These are phyloP conservation scores for Protomyctophum bolini DNA, from an alignment of 2,113 vertebrate genomes.

Conservation along the genomic window DNA sequence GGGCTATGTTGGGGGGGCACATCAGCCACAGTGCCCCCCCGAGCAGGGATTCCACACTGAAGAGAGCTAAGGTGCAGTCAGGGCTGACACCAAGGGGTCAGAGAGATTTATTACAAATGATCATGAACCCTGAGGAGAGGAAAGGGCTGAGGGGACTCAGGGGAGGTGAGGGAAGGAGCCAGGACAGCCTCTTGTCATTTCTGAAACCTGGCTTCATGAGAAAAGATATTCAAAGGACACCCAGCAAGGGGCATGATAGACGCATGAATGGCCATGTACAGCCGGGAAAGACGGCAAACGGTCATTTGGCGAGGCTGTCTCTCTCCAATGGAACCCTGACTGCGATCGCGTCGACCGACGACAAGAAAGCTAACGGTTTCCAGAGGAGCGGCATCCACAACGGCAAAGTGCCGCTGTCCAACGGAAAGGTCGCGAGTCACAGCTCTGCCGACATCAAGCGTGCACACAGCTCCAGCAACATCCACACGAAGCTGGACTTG, in stretches of 20 bases:
- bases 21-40: conserved; percentile 66
- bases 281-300: conserved; percentile 43
- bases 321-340: conserved; percentile 73
- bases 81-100: conserved; percentile 36
- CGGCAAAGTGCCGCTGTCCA: conserved; percentile 51
- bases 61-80: conserved; percentile 43
- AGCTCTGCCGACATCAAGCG: conserved; percentile 72
- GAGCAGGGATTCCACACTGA: conserved; percentile 75
- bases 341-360: conserved; percentile 21
- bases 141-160: conserved; percentile 34
- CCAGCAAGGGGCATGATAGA: conserved; percentile 44
- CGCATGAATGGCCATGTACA: conserved; percentile 43
- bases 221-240: conserved; percentile 71
- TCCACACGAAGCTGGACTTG: conserved; percentile 74
- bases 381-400: conserved; percentile 38
- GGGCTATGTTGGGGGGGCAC: conserved; percentile 35
- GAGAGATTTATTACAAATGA: conserved; percentile 44
- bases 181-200: conserved; percentile 77
- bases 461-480: conserved; percentile 82
- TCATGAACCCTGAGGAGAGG: conserved; percentile 42
- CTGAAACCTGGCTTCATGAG: conserved; percentile 77
- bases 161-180: conserved; percentile 57
- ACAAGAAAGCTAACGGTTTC: conserved; percentile 36
- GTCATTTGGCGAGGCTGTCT: conserved; percentile 55
- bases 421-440: conserved; percentile 36